Evolutionary conservation across 2,888 invertebrate species (phyloP), one percentile per base, ranked within the genome.

Genomic region (Drepanosiphum platanoidis): DNA sequence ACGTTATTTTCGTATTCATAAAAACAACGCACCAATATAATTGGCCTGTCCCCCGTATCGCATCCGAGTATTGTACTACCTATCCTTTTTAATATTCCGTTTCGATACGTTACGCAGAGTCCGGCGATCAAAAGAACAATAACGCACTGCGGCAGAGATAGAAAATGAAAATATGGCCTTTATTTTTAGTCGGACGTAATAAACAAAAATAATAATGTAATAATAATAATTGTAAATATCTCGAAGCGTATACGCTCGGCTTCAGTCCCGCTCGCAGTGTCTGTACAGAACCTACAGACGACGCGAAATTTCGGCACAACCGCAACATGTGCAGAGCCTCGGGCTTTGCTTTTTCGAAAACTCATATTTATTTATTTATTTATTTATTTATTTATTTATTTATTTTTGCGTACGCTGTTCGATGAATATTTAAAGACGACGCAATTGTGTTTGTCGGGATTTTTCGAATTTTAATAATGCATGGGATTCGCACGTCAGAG

Each of bases 401-500:
- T 52, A 22, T 72, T 72, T 72, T 9, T 42, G 18, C 18, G 30
- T 46, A 30, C 4, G 18, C 18, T 18, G 22, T 18, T 4, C 42
- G 9, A 42, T 72, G 42, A 72, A 72, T 72, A 72, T 42, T 42
- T 72, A 30, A 46, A 72, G 30, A 18, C 30, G 30, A 72, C 42
- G 4, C 42, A 46, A 27, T 72, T 46, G 42, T 46, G 42, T 72
- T 42, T 30, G 72, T 72, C 9, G 30, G 30, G 72, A 42, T 42
- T 72, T 71, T 72, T 72, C 42, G 9, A 27, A 30, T 72, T 39
- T 72, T 72, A 72, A 72, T 72, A 46, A 72, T 72, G 30, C 30
- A 72, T 27, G 22, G 30, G 42, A 30, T 42, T 46, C 30, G 18
- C 9, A 30, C 30, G 72, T 71, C 39, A 71, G n/a, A n/a, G n/a